phyloP scores from a whole-genome alignment of 1,140 invertebrate genomes.

The Doryteuthis pealeii region DNA sequence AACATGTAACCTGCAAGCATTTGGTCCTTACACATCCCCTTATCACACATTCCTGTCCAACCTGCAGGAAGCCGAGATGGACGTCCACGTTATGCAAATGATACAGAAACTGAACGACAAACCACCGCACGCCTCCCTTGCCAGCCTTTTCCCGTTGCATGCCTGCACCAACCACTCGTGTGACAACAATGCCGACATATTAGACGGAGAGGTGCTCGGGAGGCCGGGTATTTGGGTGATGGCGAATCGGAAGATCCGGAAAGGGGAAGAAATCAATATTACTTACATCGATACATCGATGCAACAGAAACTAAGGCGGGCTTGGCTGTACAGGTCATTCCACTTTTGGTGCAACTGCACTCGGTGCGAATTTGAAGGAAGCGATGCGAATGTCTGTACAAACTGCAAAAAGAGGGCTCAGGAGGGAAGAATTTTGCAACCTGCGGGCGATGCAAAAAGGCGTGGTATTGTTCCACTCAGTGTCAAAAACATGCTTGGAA shows the following conservation, averaged over 20 bases:
- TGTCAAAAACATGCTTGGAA: conserved; percentile 52
- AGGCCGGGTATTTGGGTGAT: conserved; percentile 45
- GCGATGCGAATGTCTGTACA: conserved; percentile 43
- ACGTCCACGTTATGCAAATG: conserved; percentile 26
- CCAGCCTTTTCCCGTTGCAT: conserved; percentile 52
- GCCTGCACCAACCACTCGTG: conserved; percentile 54
- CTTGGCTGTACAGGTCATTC: conserved; percentile 54
- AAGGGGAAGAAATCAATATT: conserved; percentile 46
- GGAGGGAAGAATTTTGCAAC: conserved; percentile 40
- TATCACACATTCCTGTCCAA: conserved; percentile 45
- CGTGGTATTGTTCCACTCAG: conserved; percentile 52
- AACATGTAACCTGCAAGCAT: conserved; percentile 52
- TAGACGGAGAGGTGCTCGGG: conserved; percentile 36
- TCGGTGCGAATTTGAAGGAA: conserved; percentile 51
- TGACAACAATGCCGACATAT: conserved; percentile 50
- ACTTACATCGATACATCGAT: conserved; percentile 51
- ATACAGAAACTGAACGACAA: conserved; percentile 38
- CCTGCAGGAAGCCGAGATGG: conserved; percentile 28
- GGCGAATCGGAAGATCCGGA: conserved; percentile 41
- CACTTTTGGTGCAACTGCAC: conserved; percentile 54
- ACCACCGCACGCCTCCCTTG: conserved; percentile 36
- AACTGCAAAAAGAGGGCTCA: conserved; percentile 38
- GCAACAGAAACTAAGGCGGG: conserved; percentile 42
- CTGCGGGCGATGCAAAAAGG: conserved; percentile 50
- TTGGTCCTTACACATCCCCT: conserved; percentile 40